Evolutionary conservation across 2,888 invertebrate species (phyloP).

Genomic region (Ormyrus pomaceus): DNA sequence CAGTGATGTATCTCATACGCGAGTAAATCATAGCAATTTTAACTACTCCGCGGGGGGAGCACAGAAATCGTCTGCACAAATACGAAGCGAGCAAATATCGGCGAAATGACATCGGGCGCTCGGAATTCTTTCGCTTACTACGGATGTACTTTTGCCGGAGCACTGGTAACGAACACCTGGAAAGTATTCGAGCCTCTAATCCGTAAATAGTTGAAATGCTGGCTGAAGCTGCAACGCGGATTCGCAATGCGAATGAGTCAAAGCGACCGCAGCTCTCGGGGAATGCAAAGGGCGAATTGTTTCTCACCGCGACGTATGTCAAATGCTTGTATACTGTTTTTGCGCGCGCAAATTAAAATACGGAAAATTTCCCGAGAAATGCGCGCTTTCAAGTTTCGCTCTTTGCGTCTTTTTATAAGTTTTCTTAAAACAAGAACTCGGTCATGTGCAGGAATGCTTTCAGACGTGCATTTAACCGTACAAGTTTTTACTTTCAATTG

Average conservation of each 20-base stretch:
- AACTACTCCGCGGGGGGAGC: conserved; percentile 31
- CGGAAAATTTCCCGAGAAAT: conserved; percentile 59
- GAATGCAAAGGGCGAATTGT: conserved; percentile 67
- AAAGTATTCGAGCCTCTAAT: conserved; percentile 51
- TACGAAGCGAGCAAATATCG: conserved; percentile 17
- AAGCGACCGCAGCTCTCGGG: conserved; percentile 70
- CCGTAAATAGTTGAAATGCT: conserved; percentile 66
- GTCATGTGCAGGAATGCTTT: not conserved
- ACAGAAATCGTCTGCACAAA: conserved; percentile 8
- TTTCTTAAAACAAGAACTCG: conserved; percentile 19
- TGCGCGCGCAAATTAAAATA: conserved; percentile 51
- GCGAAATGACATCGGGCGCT: conserved; percentile 50
- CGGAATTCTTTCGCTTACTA: conserved; percentile 32
- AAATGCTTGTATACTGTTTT: conserved; percentile 58
- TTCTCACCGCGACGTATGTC: conserved; percentile 64
- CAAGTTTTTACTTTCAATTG: no score
- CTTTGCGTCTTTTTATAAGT: conserved; percentile 30
- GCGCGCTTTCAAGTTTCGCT: conserved; percentile 19
- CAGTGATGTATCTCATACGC: not conserved
- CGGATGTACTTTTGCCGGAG: conserved; percentile 13
- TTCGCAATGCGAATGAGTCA: conserved; percentile 61
- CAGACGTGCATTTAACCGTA: no score
- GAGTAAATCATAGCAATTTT: conserved; percentile 31
- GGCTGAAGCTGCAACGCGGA: conserved; percentile 53
- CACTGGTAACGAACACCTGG: conserved; percentile 45